Percentiles rank a stretch among this genome's conserved stretches.
Evolutionary conservation across 1,140 invertebrate genomes (phyloP).

Genomic region (Parasteatoda tepidariorum): DNA sequence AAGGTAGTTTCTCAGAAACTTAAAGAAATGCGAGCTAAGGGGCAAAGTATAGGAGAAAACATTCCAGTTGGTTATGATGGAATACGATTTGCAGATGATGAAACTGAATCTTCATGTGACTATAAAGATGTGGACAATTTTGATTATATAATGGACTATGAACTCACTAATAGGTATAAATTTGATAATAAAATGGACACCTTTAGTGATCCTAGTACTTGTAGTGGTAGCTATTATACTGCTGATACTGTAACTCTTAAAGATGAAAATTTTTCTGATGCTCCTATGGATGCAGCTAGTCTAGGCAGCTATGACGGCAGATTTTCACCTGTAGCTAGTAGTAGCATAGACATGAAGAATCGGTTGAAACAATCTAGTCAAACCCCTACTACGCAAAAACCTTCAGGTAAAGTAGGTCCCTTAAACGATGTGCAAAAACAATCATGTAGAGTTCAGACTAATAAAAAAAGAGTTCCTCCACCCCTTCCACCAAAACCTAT

Average conservation of each 20-base stretch:
- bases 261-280: slow-evolving; percentile 54
- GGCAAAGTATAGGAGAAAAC: slow-evolving; percentile 33
- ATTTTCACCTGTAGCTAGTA: slow-evolving; percentile 15
- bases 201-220: slow-evolving; percentile 48
- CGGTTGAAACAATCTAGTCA: not conserved
- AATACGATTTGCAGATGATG: slow-evolving; percentile 54
- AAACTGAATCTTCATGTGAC: slow-evolving; percentile 54
- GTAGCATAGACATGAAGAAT: not conserved
- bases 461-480: slow-evolving; percentile 35
- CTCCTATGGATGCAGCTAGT: slow-evolving; percentile 31
- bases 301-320: slow-evolving; percentile 7
- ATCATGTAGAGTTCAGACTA: not conserved
- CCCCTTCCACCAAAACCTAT: slow-evolving; percentile 41
- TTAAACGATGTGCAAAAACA: not conserved
- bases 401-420: not conserved
- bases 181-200: slow-evolving; percentile 43
- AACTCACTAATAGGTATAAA: slow-evolving; percentile 38
- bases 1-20: slow-evolving; percentile 20
- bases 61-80: slow-evolving; percentile 51
- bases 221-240: slow-evolving; percentile 56
- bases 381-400: not conserved
- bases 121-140: slow-evolving; percentile 55
- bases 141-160: slow-evolving; percentile 53
- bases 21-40: not conserved
- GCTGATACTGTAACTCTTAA: slow-evolving; percentile 52